These are phyloP conservation scores for Alectura lathami DNA, from an alignment of 2,113 vertebrate species.

Conservation along the genomic window DNA sequence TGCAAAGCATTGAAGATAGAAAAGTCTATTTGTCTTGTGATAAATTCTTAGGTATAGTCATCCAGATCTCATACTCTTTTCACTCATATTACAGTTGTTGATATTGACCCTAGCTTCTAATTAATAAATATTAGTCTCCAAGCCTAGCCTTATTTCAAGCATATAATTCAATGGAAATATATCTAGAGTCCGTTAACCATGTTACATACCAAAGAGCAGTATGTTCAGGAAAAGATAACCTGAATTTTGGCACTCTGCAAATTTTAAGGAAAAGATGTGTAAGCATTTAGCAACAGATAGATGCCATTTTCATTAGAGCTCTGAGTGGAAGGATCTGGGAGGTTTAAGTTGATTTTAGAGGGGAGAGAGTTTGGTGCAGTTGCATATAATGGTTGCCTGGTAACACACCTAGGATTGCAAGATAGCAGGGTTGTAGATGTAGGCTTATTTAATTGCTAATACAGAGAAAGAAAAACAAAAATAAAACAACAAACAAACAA, in stretches of 20 bases:
- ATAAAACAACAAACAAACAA: too few species aligned
- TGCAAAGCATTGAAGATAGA: background rate
- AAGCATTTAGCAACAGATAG: conserved; percentile 6
- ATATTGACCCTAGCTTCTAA: background rate
- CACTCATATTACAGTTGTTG: background rate
- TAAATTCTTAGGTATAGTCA: background rate
- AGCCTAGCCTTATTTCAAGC: background rate
- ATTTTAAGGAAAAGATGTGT: background rate
- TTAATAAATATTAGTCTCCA: background rate
- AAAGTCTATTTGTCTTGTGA: background rate
- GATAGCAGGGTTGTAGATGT: background rate
- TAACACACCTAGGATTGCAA: conserved; percentile 8
- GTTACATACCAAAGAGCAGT: background rate
- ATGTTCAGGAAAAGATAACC: background rate
- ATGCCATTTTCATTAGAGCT: background rate
- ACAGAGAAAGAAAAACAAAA: background rate
- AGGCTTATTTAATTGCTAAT: conserved; percentile 6
- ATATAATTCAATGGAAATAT: background rate
- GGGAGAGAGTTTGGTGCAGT: background rate
- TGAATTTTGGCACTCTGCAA: background rate
- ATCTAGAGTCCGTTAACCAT: background rate
- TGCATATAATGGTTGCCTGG: conserved; percentile 39
- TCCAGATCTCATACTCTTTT: conserved; percentile 9
- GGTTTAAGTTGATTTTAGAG: conserved; percentile 29
- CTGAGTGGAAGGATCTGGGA: background rate